These are phyloP conservation scores for Steromphala cineraria DNA, from an alignment of 2,888 invertebrate species.

Conservation along the genomic window DNA sequence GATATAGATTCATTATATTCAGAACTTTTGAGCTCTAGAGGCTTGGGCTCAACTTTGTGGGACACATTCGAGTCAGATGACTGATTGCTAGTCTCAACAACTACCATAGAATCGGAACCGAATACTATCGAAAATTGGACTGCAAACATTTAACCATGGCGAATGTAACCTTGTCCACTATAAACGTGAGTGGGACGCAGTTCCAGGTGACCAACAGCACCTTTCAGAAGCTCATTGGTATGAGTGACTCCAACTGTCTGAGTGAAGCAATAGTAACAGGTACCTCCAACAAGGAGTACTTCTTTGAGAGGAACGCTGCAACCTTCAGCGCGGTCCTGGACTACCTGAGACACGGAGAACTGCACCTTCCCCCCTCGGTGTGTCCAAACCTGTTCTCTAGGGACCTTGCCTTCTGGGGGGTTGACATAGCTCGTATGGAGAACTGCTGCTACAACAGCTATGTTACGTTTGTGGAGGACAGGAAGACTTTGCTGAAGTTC, in stretches of 20 bases:
- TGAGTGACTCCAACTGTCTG: neutral
- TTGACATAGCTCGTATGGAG: conserved; percentile 36
- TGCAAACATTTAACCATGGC: too few species aligned
- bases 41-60: too few species aligned
- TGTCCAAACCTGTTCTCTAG: conserved; percentile 88
- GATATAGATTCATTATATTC: too few species aligned
- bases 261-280: neutral
- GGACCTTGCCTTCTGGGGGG: conserved; percentile 47
- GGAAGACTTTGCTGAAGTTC: neutral
- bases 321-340: conserved; percentile 44
- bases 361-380: conserved; percentile 92
- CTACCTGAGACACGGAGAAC: conserved; percentile 82
- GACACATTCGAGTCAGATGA: too few species aligned
- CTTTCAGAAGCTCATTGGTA: neutral
- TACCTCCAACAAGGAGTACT: conserved; percentile 26
- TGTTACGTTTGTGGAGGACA: neutral
- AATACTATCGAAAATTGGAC: too few species aligned
- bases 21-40: too few species aligned
- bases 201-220: conserved; percentile 26
- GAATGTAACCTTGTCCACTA: neutral
- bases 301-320: conserved; percentile 36
- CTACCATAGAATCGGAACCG: too few species aligned
- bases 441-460: conserved; percentile 37
- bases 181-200: conserved; percentile 35
- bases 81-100: too few species aligned